Percentiles rank a stretch among this genome's conserved stretches.
phyloP scores from a whole-genome alignment of 2,888 invertebrate species.

The Coenonympha glycerion region DNA sequence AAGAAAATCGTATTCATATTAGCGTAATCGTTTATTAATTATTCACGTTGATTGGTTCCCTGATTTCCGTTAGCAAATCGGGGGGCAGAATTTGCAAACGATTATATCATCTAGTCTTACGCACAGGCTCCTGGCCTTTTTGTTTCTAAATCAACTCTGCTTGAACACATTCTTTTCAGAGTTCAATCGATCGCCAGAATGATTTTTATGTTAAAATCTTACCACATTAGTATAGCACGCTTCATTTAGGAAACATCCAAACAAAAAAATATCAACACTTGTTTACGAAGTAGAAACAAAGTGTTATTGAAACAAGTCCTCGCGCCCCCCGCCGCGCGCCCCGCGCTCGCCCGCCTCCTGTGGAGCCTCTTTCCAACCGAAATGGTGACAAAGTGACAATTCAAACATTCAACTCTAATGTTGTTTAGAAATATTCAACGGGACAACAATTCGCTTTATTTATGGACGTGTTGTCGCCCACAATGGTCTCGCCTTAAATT shows the following conservation, averaged over 20 bases:
- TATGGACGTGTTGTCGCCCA: slow-evolving; percentile 59
- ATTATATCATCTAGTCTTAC: too few relatives aligned
- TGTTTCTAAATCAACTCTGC: too few relatives aligned
- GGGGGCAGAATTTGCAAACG: too few relatives aligned
- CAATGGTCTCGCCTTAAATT: slow-evolving; percentile 51
- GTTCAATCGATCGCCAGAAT: too few relatives aligned
- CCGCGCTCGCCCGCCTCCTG: slow-evolving; percentile 46
- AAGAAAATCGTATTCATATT: too few relatives aligned
- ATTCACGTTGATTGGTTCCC: too few relatives aligned
- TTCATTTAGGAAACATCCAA: not conserved
- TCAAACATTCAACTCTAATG: slow-evolving; percentile 69
- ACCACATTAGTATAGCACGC: not conserved
- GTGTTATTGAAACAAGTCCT: slow-evolving; percentile 29
- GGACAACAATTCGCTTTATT: slow-evolving; percentile 63
- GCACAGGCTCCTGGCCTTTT: too few relatives aligned
- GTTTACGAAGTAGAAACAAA: slow-evolving; percentile 27
- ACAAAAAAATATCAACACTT: slow-evolving; percentile 30
- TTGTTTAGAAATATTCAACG: slow-evolving; percentile 67
- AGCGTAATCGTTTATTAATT: too few relatives aligned
- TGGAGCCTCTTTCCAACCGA: slow-evolving; percentile 43
- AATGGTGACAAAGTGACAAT: slow-evolving; percentile 69
- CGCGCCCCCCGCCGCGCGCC: slow-evolving; percentile 34
- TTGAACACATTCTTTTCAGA: too few relatives aligned
- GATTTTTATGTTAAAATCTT: too few relatives aligned
- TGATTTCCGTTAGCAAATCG: too few relatives aligned